These are phyloP conservation scores for Cepaea nemoralis DNA, from an alignment of 1,140 invertebrate genomes.

Conservation along the genomic window DNA sequence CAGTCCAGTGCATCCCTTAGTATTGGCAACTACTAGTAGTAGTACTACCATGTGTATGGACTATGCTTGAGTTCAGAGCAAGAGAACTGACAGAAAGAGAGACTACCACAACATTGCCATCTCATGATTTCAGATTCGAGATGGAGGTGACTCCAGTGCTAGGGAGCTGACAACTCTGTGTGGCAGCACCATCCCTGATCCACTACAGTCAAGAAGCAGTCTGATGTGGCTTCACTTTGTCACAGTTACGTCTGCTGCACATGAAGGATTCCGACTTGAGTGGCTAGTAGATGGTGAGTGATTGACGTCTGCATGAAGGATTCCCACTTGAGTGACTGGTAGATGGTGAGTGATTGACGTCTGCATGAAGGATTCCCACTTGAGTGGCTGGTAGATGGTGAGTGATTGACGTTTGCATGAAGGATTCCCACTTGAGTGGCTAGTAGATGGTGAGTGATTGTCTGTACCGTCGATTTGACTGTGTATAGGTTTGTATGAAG, in stretches of 20 bases:
- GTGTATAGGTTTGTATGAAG: too few relatives aligned
- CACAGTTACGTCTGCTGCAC: slow-evolving; percentile 55
- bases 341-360: slow-evolving; percentile 70
- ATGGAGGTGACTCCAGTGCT: slow-evolving; percentile 77
- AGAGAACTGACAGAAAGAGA: too few relatives aligned
- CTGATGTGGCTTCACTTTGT: slow-evolving; percentile 67
- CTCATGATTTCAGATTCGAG: slow-evolving; percentile 73
- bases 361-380: slow-evolving; percentile 70
- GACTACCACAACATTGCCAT: too few relatives aligned
- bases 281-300: slow-evolving; percentile 73
- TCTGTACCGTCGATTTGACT: too few relatives aligned
- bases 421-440: slow-evolving; percentile 75
- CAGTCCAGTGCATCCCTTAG: too few relatives aligned
- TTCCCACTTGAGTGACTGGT: slow-evolving; percentile 75
- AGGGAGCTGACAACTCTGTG: slow-evolving; percentile 82
- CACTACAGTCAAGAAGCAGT: slow-evolving; percentile 79
- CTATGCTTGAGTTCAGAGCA: too few relatives aligned
- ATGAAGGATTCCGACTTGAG: slow-evolving; percentile 73
- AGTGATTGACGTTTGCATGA: slow-evolving; percentile 27
- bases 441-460: slow-evolving; percentile 71
- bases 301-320: slow-evolving; percentile 51
- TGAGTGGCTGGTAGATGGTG: slow-evolving; percentile 76
- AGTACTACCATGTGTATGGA: too few relatives aligned
- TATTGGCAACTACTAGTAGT: too few relatives aligned
- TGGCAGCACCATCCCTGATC: slow-evolving; percentile 81